These are phyloP conservation scores for Helobdella robusta DNA, from an alignment of 2,888 invertebrate species.

Conservation along the genomic window DNA sequence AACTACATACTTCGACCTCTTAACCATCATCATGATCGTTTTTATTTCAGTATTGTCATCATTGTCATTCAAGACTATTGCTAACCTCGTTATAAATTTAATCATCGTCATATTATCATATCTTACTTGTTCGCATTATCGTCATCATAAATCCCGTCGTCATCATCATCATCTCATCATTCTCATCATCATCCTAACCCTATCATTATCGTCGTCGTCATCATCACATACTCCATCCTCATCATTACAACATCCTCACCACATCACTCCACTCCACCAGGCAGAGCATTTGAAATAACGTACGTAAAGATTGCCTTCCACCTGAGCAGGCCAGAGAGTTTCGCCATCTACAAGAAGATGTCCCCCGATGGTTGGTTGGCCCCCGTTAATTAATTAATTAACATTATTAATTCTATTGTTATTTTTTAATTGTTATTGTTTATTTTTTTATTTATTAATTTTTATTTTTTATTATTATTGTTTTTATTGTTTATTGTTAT, in stretches of 20 bases:
- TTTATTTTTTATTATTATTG: too few species aligned
- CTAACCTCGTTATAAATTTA: neutral
- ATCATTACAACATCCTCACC: neutral
- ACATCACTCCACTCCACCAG: neutral
- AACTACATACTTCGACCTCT: too few species aligned
- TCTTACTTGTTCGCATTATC: too few species aligned
- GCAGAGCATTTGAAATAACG: slow-evolving; percentile 88
- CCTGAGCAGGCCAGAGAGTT: slow-evolving; percentile 91
- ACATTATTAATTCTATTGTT: neutral
- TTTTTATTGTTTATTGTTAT: too few species aligned
- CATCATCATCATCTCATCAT: slow-evolving; percentile 10
- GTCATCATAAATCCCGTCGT: slow-evolving; percentile 6
- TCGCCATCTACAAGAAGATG: slow-evolving; percentile 72
- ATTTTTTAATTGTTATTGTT: neutral
- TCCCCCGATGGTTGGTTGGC: slow-evolving; percentile 1
- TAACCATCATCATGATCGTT: slow-evolving; percentile 8
- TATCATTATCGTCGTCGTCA: neutral
- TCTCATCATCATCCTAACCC: neutral
- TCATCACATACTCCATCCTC: neutral
- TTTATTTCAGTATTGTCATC: slow-evolving; percentile 7
- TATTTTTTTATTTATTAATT: too few species aligned
- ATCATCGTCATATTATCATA: slow-evolving; percentile 6
- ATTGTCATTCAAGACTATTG: neutral
- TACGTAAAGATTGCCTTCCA: slow-evolving; percentile 87
- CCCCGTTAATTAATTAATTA: neutral